Base-by-base conservation (phyloP, 2,797 vertebrate species). In the Epinephelus malabaricus region DNA sequence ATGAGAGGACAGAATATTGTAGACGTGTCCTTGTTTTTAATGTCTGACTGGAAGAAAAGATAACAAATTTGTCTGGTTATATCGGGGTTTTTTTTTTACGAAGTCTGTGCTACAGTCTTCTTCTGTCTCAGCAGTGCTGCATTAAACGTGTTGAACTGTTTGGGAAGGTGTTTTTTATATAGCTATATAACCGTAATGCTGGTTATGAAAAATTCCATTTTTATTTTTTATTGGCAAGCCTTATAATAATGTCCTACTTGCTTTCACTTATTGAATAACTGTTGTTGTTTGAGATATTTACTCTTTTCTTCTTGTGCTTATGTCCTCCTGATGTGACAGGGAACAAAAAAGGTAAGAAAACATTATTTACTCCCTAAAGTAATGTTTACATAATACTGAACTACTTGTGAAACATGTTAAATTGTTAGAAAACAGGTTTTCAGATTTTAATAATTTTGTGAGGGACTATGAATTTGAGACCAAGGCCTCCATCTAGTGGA, bases 311-410 rank as follows among this genome's bases (percentile, higher is more conserved):
- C 76, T 90, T 91, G 86, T 73, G 81, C 15, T 93, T 92, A 63
- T 81, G 58, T 81, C 78, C 82, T 91, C 85, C 88, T 94, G 95
- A 92, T 93, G 83, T 93, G 88, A 43, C 96, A 99, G 97, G 95
- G 97, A 98, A 91, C 97, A 97, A 83, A 98, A 97, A 94, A 96
- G 97, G 98, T 99, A 96, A 98, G 98, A 94, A 78, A 38, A 40
- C 25, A 14, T 11, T 6, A 5, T 38, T 55, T 58, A 50, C 47
- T 76, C 6, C 17, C 50, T 15, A 15, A 23, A 34, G 4, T 23
- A 23, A 55, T 78, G 18, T 49, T 60, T 1, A 46, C 10, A 64
- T 55, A 14, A 25, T 2, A 43, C 38, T 17, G 5, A 63, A 21
- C 3, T 19, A n/a, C 3, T 50, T 27, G 17, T 23, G 23, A 65